Base-by-base conservation (phyloP, 2,888 invertebrate genomes). In the Tenthredo amoena region DNA sequence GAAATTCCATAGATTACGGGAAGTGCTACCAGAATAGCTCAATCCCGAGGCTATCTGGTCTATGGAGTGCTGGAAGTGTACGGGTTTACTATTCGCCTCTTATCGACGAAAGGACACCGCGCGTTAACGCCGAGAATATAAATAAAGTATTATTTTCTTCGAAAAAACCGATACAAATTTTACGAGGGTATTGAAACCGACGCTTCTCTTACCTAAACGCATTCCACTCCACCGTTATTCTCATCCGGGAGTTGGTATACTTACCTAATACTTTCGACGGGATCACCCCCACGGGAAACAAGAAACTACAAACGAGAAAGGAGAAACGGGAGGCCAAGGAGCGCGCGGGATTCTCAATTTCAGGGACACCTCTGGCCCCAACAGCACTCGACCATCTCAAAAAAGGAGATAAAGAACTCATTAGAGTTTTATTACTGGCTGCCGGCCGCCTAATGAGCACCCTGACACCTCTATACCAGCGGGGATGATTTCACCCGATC, bases 401-500 rank as follows among this genome's bases (percentile, higher is more conserved):
- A 55, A 5, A 58, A 74, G 77, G 12, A 85, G 85, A 85, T 85
- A 85, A 85, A 77, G 85, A 72, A 85, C 85, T 68, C 85, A 85
- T 85, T 85, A 85, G 81, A 79, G 71, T 81, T 85, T 85, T 85
- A 85, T 82, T 82, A 43, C 85, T 71, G 10, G 85, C 85, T 85
- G 85, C 85, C 82, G 72, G 79, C 37, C 55, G 85, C 85, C 85
- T 85, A 85, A 85, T 72, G 85, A 82, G 85, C 81, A 34, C 85
- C 58, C 68, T 58, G 82, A 85, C 85, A 85, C 85, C 85, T 85
- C 81, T 21, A 58, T 40, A 40, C 40, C 81, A 68, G 47, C 68
- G 31, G 83, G 83, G 83, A 83, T 83, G 83, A 68, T 83, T 83
- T 83, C 68, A 68, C 40, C 50, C 47, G 83, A 65, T 47, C 31